These are phyloP conservation scores for Asarcornis scutulata DNA, from an alignment of 2,113 vertebrate genomes.

Conservation along the genomic window DNA sequence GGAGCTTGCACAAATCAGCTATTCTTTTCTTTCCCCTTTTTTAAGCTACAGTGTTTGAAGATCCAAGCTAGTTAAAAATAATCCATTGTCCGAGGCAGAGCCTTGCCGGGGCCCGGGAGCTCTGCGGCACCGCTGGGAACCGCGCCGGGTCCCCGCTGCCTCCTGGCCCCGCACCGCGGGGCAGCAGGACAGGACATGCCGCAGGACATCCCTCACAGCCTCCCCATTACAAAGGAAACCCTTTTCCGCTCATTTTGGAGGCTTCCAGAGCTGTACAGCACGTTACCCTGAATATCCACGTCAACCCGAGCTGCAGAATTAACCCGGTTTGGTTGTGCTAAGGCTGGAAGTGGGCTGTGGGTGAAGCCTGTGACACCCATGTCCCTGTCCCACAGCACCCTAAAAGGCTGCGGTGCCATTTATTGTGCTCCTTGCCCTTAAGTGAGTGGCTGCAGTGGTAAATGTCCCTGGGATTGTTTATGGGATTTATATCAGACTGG, in stretches of 20 bases:
- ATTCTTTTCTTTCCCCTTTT: not conserved
- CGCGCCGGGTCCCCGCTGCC: not conserved
- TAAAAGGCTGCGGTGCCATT: not conserved
- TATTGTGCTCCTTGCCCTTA: not conserved
- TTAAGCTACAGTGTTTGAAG: slow-evolving; percentile 23
- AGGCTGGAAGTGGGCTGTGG: not conserved
- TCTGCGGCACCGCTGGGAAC: not conserved
- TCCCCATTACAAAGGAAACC: not conserved
- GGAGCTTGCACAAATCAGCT: slow-evolving; percentile 31
- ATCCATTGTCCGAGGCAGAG: slow-evolving; percentile 1
- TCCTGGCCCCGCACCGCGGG: not conserved
- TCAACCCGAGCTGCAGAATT: not conserved
- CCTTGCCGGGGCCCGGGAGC: slow-evolving; percentile 8
- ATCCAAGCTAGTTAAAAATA: slow-evolving; percentile 47
- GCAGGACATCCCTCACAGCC: not conserved
- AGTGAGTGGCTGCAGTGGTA: accelerated
- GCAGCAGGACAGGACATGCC: not conserved
- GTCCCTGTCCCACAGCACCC: not conserved
- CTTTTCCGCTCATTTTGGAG: not conserved
- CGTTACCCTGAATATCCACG: not conserved
- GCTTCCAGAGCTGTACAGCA: not conserved
- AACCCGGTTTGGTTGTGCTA: not conserved
- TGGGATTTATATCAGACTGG: not conserved
- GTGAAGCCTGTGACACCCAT: not conserved
- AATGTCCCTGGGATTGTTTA: not conserved